phyloP scores from a whole-genome alignment of 2,888 invertebrate genomes.

The Eugnorisma glareosa region DNA sequence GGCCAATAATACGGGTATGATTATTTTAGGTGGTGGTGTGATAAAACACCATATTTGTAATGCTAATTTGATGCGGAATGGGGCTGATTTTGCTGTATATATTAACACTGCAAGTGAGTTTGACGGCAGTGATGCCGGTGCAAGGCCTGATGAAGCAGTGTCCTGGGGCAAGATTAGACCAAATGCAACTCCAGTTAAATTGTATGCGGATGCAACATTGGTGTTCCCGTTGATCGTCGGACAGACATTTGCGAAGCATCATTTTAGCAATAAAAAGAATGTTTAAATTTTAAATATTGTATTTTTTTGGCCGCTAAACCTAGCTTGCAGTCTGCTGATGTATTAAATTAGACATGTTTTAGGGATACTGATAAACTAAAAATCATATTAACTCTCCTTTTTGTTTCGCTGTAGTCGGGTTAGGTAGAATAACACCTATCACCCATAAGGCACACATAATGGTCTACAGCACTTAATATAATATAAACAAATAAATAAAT shows the following conservation, averaged over 20 bases:
- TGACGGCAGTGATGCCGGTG: constrained; percentile 99
- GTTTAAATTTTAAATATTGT: constrained; percentile 73
- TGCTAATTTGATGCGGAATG: constrained; percentile 99
- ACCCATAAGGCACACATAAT: too few relatives aligned
- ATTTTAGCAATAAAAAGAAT: constrained; percentile 90
- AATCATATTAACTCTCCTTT: too few relatives aligned
- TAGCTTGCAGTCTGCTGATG: background rate
- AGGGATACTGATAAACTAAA: background rate
- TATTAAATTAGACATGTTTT: background rate
- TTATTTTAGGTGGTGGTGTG: constrained; percentile 98
- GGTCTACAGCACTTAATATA: too few relatives aligned
- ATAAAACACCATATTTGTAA: constrained; percentile 99
- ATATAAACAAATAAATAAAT: too few relatives aligned
- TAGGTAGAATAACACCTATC: background rate
- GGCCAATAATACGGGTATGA: constrained; percentile 98
- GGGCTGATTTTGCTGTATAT: constrained; percentile 98
- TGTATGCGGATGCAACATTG: constrained; percentile 98
- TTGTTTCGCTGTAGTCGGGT: too few relatives aligned
- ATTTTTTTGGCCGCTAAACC: constrained; percentile 31
- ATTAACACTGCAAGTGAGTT: constrained; percentile 98
- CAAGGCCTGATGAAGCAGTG: constrained; percentile 99
- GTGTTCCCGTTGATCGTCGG: constrained; percentile 98
- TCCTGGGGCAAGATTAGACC: constrained; percentile 99
- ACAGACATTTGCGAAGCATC: constrained; percentile 97
- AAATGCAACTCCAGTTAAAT: constrained; percentile 97